A percentile compares a stretch with the other conserved stretches of the same genome.
phyloP scores from a whole-genome alignment of 1,140 invertebrate species.

The Wiebesia pumilae region DNA sequence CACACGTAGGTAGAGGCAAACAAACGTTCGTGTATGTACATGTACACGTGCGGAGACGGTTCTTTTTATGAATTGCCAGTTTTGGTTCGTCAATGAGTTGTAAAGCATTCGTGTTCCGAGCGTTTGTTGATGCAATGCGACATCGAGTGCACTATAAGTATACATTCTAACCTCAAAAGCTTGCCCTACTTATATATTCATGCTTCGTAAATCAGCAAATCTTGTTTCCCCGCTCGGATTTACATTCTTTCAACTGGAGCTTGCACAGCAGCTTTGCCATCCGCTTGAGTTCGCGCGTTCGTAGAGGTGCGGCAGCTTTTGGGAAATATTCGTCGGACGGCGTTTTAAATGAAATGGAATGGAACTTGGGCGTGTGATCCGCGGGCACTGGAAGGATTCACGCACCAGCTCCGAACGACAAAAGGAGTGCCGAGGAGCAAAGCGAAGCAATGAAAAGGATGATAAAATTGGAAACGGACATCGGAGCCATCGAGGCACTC shows the following conservation, averaged over 20 bases:
- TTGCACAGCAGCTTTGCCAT: neutral
- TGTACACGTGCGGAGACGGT: neutral
- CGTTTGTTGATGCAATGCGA: neutral
- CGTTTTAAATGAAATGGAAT: neutral
- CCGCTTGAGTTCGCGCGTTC: neutral
- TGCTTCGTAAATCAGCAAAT: neutral
- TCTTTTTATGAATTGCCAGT: constrained; percentile 22
- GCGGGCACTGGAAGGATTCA: too few species aligned
- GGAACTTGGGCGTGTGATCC: too few species aligned
- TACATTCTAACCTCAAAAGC: constrained; percentile 31
- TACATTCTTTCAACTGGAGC: neutral
- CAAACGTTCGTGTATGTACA: neutral
- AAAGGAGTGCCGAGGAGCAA: neutral
- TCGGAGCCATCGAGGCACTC: too few species aligned
- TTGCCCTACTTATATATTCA: neutral
- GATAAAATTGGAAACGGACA: neutral
- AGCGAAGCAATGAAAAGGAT: neutral
- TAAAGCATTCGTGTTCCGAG: neutral
- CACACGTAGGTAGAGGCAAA: neutral
- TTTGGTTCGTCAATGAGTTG: constrained; percentile 9
- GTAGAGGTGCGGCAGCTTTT: neutral
- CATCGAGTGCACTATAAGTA: neutral
- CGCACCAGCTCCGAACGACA: too few species aligned
- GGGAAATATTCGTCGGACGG: neutral
- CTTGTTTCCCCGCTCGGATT: neutral